phyloP scores from a whole-genome alignment of 2,797 vertebrate genomes.

The Hydrocynus forskahlii region DNA sequence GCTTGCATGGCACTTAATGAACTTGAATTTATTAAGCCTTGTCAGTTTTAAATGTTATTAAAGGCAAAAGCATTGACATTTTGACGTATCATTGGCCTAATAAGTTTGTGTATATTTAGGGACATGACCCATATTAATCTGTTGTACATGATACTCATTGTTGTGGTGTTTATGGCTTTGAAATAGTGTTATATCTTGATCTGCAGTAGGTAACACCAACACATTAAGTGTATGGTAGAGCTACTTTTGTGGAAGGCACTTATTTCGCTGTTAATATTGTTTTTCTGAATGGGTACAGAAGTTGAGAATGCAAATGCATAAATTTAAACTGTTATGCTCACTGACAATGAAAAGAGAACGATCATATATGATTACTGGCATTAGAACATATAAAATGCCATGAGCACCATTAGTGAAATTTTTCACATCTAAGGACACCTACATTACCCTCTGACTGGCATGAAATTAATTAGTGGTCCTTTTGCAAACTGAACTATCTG shows the following conservation, averaged over 20 bases:
- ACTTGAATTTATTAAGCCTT: no score
- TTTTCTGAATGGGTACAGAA: not conserved
- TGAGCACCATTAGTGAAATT: not conserved
- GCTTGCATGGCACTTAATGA: no score
- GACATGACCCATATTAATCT: no score
- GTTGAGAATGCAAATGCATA: not conserved
- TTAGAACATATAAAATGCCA: not conserved
- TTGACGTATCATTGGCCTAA: no score
- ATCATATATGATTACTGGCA: not conserved
- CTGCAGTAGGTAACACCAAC: not conserved
- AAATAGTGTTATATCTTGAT: not conserved
- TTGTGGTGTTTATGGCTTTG: no score
- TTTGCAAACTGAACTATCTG: not conserved
- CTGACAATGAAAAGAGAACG: not conserved
- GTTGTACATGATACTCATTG: no score
- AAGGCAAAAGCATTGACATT: no score
- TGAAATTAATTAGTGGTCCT: not conserved
- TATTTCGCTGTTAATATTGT: not conserved
- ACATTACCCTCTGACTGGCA: not conserved
- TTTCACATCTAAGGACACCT: not conserved
- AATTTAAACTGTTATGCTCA: not conserved
- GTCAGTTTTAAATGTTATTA: no score
- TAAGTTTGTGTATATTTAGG: no score
- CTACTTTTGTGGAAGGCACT: not conserved
- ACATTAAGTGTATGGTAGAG: not conserved